Base-by-base conservation (phyloP, 2,888 invertebrate genomes). In the Lampropteryx suffumata region DNA sequence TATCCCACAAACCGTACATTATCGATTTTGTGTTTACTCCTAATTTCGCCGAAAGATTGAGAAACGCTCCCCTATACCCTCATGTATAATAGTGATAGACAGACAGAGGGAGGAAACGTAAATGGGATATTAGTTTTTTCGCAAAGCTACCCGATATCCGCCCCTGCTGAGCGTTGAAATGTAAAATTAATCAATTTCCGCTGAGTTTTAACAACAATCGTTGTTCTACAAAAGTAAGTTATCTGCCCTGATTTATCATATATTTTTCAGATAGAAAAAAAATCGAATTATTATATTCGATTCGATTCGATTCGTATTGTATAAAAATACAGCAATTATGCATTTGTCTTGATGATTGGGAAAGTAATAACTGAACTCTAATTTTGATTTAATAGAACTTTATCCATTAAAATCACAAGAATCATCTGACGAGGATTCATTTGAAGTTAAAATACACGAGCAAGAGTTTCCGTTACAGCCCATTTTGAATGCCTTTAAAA, bases 61-160 rank as follows among this genome's bases (percentile, higher is more conserved):
- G 50, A 58, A 50, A 40, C 55, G 13, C 37, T 44, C 4, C 12
- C 35, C 29, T 14, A 12, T 48, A 46, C 21, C 36, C 41, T 44
- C 41, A 33, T 51, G 34, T 54, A 53, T 43, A 61, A 42, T 49
- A 59, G 43, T 41, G 62, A 63, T 48, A 51, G 64, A 65, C 62
- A 65, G 64, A 67, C 64, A 62, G 67, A 59, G 78, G 76, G 76
- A 78, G 79, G 77, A 77, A 78, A 82, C 77, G 76, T 80, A 80
- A 79, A 82, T 84, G 76, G 84, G 79, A 82, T 83, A 85, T 85
- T 86, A 86, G 84, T 85, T 87, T 86, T 82, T 81, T 82, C 77
- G 73, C 74, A 70, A 75, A 74, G 76, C 77, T 74, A 76, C 77
- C 73, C 73, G 61, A 69, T 76, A 69, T 80, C 80, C 82, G 77